Percentiles rank a stretch among this genome's conserved stretches.
These are phyloP conservation scores for Maylandia zebra DNA, from an alignment of 2,113 vertebrate species.

Conservation along the genomic window DNA sequence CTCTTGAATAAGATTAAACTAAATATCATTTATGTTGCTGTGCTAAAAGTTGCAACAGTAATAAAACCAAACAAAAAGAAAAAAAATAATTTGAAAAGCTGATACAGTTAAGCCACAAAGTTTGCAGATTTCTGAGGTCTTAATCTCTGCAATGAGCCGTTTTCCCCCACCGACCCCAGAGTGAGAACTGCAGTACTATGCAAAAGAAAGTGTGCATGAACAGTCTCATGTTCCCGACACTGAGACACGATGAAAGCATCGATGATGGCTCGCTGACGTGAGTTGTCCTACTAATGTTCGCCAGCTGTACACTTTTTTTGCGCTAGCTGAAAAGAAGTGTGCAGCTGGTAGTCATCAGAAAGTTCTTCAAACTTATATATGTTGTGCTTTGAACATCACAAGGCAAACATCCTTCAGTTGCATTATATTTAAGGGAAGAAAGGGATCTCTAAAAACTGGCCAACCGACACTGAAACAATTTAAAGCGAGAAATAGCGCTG, in stretches of 20 bases:
- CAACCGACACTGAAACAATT: background rate
- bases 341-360: background rate
- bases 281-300: background rate
- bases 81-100: background rate
- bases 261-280: background rate
- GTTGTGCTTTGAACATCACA: background rate
- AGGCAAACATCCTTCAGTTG: background rate
- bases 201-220: background rate
- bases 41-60: background rate
- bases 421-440: background rate
- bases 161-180: fast-evolving
- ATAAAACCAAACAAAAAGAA: background rate
- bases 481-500: background rate
- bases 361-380: background rate
- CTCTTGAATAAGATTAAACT: background rate
- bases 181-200: background rate
- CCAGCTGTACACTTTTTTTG: background rate
- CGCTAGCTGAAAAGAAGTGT: background rate
- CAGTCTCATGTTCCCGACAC: background rate
- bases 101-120: background rate
- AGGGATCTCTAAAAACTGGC: background rate
- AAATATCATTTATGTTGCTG: background rate
- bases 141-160: background rate
- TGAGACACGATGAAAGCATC: background rate
- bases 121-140: background rate